phyloP scores from a whole-genome alignment of 2,113 vertebrate genomes.

The Phaetusa simplex region DNA sequence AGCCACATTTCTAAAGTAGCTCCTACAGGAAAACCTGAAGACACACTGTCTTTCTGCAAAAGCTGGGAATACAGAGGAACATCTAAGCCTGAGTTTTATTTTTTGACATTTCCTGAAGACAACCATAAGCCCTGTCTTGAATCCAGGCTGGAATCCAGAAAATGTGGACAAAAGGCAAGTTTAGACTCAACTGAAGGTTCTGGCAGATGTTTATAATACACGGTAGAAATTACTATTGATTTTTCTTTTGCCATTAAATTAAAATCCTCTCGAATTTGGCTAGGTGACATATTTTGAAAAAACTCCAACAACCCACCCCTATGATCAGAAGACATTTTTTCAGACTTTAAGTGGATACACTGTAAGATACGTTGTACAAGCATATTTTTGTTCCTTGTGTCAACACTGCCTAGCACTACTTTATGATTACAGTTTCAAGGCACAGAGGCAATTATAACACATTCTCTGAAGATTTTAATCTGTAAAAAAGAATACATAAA shows the following conservation, averaged over 20 bases:
- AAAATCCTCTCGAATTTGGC: not conserved
- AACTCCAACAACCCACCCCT: not conserved
- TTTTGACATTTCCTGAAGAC: not conserved
- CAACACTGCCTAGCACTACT: not conserved
- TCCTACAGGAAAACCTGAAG: not conserved
- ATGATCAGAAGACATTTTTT: not conserved
- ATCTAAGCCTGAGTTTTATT: not conserved
- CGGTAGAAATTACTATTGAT: not conserved
- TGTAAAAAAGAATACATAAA: not conserved
- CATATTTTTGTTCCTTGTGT: not conserved
- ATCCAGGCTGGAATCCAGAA: not conserved
- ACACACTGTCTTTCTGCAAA: not conserved
- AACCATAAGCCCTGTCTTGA: not conserved
- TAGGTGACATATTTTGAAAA: not conserved
- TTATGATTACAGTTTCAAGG: not conserved
- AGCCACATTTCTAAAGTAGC: not conserved
- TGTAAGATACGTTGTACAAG: not conserved
- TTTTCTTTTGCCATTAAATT: not conserved
- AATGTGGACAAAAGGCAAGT: not conserved
- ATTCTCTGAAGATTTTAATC: constrained; percentile 22
- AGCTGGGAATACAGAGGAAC: not conserved
- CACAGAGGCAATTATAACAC: not conserved
- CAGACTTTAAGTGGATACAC: not conserved
- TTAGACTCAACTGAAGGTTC: not conserved
- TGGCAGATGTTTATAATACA: not conserved